Percentiles rank a stretch among this genome's conserved stretches.
These are phyloP conservation scores for Scaptomyza pallida DNA, from an alignment of 1,140 invertebrate species.

Conservation along the genomic window DNA sequence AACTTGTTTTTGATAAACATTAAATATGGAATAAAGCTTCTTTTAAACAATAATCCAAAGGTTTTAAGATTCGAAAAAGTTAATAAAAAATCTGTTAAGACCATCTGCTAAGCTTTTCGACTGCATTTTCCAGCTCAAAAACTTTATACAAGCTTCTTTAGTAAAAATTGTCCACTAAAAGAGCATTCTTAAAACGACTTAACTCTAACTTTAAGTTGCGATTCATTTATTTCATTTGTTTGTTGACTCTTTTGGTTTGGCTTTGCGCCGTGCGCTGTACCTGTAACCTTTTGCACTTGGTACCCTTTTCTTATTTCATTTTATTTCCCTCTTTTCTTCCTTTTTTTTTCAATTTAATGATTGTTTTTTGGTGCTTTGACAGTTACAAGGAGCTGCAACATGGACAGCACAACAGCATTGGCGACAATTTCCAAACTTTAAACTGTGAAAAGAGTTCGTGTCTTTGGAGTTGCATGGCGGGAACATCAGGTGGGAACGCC, in stretches of 20 bases:
- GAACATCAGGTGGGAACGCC: slow-evolving; percentile 48
- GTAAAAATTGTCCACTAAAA: background rate
- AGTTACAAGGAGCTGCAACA: slow-evolving; percentile 64
- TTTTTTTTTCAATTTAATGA: slow-evolving; percentile 79
- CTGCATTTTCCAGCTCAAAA: too few species aligned
- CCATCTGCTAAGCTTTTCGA: too few species aligned
- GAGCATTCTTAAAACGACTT: slow-evolving; percentile 9
- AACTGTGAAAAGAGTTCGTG: slow-evolving; percentile 5
- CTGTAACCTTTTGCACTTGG: slow-evolving; percentile 84
- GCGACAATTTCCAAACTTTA: slow-evolving; percentile 44
- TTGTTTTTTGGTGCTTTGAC: slow-evolving; percentile 69
- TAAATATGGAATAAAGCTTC: too few species aligned
- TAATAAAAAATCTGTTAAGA: too few species aligned
- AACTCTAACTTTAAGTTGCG: rapidly evolving
- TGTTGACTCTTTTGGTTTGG: slow-evolving; percentile 23
- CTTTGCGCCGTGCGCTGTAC: slow-evolving; percentile 54
- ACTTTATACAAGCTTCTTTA: too few species aligned
- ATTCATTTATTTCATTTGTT: slow-evolving; percentile 64
- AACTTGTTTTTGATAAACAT: background rate
- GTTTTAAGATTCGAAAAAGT: too few species aligned
- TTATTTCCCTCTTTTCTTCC: slow-evolving; percentile 26
- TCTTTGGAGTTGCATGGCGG: background rate
- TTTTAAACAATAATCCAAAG: too few species aligned
- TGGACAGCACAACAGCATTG: slow-evolving; percentile 25
- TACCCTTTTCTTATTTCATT: slow-evolving; percentile 65